Conservation (phyloP, 2,888 invertebrate species). For the Apamea monoglypha region DNA sequence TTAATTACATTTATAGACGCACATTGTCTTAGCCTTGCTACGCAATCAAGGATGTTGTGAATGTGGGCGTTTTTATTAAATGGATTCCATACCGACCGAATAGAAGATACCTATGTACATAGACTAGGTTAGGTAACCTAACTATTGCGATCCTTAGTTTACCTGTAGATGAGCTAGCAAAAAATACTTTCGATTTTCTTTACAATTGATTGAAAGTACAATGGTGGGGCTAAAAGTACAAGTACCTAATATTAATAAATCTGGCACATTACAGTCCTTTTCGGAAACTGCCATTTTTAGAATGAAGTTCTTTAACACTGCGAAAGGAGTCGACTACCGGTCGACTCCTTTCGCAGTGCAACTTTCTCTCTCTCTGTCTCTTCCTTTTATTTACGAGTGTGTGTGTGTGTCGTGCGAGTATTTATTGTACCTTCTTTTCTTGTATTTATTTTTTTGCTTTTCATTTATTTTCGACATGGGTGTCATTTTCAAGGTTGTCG, state of each 20-base stretch:
- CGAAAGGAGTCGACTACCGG: background rate
- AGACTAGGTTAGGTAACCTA: background rate
- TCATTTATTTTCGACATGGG: background rate
- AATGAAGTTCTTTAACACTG: background rate
- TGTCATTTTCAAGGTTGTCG: background rate
- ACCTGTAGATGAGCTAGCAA: background rate
- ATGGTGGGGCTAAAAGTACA: background rate
- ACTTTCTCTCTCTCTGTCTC: background rate
- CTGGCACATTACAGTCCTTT: background rate
- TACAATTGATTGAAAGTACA: background rate
- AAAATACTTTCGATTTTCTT: slow-evolving; percentile 4
- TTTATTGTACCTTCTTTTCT: background rate
- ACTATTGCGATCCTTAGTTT: background rate
- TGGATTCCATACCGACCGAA: slow-evolving; percentile 63
- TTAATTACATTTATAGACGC: slow-evolving; percentile 72
- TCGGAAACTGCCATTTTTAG: background rate
- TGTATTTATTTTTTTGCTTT: background rate
- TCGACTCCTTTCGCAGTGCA: no score
- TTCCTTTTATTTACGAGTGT: background rate
- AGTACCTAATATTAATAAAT: background rate
- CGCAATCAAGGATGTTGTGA: slow-evolving; percentile 65
- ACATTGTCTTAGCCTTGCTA: slow-evolving; percentile 70
- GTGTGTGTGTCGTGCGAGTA: background rate
- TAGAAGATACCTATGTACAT: slow-evolving; percentile 22
- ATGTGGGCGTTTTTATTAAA: slow-evolving; percentile 71